phyloP scores from a whole-genome alignment of 2,797 vertebrate species.

The Myotis myotis region DNA sequence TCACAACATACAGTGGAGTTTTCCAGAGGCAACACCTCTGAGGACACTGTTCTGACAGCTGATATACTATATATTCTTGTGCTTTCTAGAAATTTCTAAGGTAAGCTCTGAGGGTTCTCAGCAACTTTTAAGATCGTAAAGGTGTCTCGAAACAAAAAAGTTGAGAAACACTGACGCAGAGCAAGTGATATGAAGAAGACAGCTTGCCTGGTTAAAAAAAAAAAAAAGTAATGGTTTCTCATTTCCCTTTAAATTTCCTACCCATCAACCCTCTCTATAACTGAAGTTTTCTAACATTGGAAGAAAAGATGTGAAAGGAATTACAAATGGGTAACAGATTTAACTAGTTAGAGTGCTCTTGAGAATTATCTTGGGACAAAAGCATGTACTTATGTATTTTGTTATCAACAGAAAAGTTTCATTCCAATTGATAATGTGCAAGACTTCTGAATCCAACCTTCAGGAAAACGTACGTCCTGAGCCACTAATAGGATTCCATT shows the following conservation, averaged over 20 bases:
- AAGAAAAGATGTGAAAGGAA: conserved; percentile 51
- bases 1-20: background rate
- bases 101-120: background rate
- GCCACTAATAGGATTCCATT: background rate
- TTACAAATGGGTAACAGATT: background rate
- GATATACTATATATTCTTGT: background rate
- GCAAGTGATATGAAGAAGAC: background rate
- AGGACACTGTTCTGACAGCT: background rate
- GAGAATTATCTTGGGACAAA: background rate
- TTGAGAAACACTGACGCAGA: background rate
- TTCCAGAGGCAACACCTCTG: background rate
- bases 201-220: background rate
- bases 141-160: background rate
- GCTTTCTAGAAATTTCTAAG: conserved; percentile 29
- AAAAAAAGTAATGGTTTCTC: background rate
- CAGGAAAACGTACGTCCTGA: background rate
- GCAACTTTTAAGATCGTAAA: conserved; percentile 14
- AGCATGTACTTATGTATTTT: background rate
- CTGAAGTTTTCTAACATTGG: background rate
- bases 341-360: background rate
- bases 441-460: conserved; percentile 22
- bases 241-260: background rate
- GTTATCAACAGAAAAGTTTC: background rate
- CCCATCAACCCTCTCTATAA: background rate
- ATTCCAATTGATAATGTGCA: background rate